phyloP scores from a whole-genome alignment of 23 tunicate species.

The Corella eumyota region DNA sequence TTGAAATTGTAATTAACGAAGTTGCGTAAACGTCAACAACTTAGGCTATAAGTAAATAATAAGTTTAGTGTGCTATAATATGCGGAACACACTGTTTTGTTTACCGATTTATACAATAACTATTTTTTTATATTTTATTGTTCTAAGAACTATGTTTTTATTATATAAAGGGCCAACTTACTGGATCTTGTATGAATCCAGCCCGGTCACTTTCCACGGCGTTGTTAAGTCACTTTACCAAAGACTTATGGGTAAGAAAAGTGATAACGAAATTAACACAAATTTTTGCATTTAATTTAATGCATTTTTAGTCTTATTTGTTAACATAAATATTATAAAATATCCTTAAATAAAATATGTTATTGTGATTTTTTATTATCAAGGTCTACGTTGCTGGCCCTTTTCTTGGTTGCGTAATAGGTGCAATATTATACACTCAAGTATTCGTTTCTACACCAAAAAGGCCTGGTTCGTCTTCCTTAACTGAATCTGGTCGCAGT shows the following conservation, averaged over 20 bases:
- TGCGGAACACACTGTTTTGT: too few species aligned
- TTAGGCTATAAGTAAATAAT: too few species aligned
- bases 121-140: too few species aligned
- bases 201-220: slow-evolving; percentile 56
- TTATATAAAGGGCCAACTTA: slow-evolving; percentile 25
- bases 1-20: not conserved
- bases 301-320: too few species aligned
- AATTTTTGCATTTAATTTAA: too few species aligned
- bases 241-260: slow-evolving; percentile 49
- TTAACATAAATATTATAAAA: too few species aligned
- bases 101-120: too few species aligned
- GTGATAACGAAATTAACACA: too few species aligned
- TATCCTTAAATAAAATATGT: not conserved
- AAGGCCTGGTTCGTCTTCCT: not conserved
- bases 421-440: slow-evolving; percentile 47
- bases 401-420: slow-evolving; percentile 25
- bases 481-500: slow-evolving; percentile 20
- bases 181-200: slow-evolving; percentile 67
- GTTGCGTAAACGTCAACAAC: too few species aligned
- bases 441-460: slow-evolving; percentile 24
- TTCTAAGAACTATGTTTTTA: too few species aligned
- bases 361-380: not conserved
- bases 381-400: slow-evolving; percentile 64
- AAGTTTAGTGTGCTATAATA: too few species aligned
- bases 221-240: slow-evolving; percentile 7